These are phyloP conservation scores for Lates japonicus DNA, from an alignment of 2,797 vertebrate genomes.

Conservation along the genomic window DNA sequence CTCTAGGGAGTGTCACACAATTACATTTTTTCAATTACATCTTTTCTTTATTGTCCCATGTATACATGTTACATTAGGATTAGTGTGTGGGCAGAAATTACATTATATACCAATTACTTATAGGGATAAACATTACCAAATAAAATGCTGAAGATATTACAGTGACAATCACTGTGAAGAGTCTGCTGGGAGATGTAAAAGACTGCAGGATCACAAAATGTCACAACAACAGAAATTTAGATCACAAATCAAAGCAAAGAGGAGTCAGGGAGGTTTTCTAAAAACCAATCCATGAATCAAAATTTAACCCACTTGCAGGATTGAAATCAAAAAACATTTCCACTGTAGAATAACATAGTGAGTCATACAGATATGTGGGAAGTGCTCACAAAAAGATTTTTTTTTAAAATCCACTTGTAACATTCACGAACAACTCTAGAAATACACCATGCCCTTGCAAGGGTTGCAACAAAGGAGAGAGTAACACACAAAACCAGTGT, in stretches of 20 bases:
- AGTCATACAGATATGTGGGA: slow-evolving; percentile 53
- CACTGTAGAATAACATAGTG: slow-evolving; percentile 37
- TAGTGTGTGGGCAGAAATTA: slow-evolving; percentile 19
- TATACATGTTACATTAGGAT: slow-evolving; percentile 17
- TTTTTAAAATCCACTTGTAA: slow-evolving; percentile 50
- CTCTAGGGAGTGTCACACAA: neutral
- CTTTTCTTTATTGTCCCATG: slow-evolving; percentile 13
- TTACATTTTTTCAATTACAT: neutral
- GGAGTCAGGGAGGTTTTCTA: slow-evolving; percentile 24
- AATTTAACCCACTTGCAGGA: slow-evolving; percentile 16
- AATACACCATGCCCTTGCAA: slow-evolving; percentile 57
- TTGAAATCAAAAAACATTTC: slow-evolving; percentile 34
- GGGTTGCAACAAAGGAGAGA: slow-evolving; percentile 36
- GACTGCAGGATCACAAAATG: slow-evolving; percentile 35
- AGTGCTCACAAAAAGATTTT: slow-evolving; percentile 44
- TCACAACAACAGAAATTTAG: slow-evolving; percentile 30
- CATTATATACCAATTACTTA: slow-evolving; percentile 5
- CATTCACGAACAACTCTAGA: slow-evolving; percentile 44
- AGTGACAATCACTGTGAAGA: neutral
- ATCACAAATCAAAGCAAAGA: slow-evolving; percentile 33
- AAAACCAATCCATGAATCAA: slow-evolving; percentile 41
- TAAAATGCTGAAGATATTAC: slow-evolving; percentile 15
- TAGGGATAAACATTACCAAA: slow-evolving; percentile 26
- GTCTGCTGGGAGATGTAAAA: slow-evolving; percentile 13
- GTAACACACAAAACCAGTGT: slow-evolving; percentile 60